Conservation (phyloP, 2,113 vertebrate species). For the Numenius arquata region DNA sequence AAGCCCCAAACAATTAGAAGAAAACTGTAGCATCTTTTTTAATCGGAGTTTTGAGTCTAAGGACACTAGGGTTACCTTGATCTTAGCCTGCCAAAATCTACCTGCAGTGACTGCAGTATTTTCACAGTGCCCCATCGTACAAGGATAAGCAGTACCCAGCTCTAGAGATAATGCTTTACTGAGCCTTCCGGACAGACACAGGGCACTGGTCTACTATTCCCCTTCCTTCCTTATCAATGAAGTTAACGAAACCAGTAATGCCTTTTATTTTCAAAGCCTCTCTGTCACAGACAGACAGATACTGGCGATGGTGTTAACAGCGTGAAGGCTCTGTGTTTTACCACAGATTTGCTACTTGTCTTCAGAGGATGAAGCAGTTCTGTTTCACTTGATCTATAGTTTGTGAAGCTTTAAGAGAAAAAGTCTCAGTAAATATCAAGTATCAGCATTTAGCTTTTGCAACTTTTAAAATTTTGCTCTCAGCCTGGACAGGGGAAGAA, state of each 20-base stretch:
- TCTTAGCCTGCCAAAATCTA: neutral
- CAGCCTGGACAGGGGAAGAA: neutral
- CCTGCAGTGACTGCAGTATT: neutral
- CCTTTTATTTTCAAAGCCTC: neutral
- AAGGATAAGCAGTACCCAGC: neutral
- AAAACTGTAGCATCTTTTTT: neutral
- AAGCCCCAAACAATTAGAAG: rapidly evolving
- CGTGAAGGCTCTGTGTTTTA: neutral
- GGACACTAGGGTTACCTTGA: neutral
- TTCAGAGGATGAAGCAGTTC: neutral
- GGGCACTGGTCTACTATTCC: neutral
- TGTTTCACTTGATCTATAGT: neutral
- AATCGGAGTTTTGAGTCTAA: neutral
- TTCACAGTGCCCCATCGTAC: neutral
- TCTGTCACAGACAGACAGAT: neutral
- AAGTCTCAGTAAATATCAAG: neutral
- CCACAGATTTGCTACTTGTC: neutral
- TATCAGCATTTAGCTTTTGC: neutral
- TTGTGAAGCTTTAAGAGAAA: neutral
- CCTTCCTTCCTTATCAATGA: neutral
- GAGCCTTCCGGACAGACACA: neutral
- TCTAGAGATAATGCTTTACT: neutral
- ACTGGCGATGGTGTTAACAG: neutral
- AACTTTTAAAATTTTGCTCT: neutral
- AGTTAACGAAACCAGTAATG: neutral